Evolutionary conservation across 2,888 invertebrate genomes (phyloP).

Genomic region (Troilus luridus): DNA sequence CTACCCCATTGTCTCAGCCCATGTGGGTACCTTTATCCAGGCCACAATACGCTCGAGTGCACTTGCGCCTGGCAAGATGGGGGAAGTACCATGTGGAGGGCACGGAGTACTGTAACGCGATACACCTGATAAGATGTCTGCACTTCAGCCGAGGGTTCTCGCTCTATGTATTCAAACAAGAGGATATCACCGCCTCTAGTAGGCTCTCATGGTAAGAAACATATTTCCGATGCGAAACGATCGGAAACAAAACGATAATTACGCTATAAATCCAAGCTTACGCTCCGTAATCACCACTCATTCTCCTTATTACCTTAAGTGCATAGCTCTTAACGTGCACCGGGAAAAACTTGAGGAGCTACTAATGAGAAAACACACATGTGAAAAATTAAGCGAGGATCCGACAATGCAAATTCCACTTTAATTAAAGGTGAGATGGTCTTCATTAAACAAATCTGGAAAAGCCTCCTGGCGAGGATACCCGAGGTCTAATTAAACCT

Average conservation of each 20-base stretch:
- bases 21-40: slow-evolving; percentile 57
- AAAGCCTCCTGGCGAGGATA: not conserved
- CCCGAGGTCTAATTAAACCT: not conserved
- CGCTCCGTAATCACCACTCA: not conserved
- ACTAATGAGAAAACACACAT: not conserved
- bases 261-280: not conserved
- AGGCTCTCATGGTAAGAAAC: not conserved
- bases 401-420: slow-evolving; percentile 19
- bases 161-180: slow-evolving; percentile 7
- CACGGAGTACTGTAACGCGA: slow-evolving; percentile 37
- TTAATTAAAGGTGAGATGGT: not conserved
- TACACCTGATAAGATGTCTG: slow-evolving; percentile 51
- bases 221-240: not conserved
- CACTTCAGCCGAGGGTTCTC: slow-evolving; percentile 8
- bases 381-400: slow-evolving; percentile 14
- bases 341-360: not conserved
- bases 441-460: slow-evolving; percentile 25
- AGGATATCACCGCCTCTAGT: not conserved
- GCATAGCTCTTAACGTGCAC: not conserved
- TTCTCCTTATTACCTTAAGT: not conserved
- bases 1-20: slow-evolving; percentile 36
- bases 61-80: not conserved
- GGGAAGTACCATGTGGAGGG: not conserved
- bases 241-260: not conserved
- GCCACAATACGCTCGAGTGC: slow-evolving; percentile 34